Evolutionary conservation across 2,797 vertebrate species (phyloP), one percentile per base, ranked within the genome.

Genomic region (Nyctalus aviator): DNA sequence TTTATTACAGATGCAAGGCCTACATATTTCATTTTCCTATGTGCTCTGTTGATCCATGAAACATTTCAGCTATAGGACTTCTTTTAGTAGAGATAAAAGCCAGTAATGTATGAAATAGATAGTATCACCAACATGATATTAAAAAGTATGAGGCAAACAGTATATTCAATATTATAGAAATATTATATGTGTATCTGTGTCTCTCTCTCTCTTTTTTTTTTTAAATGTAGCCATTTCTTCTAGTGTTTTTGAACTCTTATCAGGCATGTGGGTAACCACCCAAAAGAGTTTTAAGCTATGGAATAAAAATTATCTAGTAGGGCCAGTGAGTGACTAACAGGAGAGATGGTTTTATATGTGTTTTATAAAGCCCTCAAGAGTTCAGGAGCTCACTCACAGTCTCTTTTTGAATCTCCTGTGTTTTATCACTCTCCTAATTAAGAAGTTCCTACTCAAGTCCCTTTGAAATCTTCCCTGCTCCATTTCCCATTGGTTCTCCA

Each of bases 1-100:
- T 98, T 98, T 98, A 97, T 98, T 98, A 97, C 91, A 95, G 68
- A 96, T 97, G 41, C 48, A 95, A 98, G 95, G 93, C 85, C 97
- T 97, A 97, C 35, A 92, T 97, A 97, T 97, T 97, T 94, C 92
- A 95, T 97, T 98, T 98, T 96, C 79, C 90, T 97, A 96, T 84
- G 92, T 93, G 72, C 89, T 97, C 92, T 97, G 84, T 82, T 97
- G 90, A 95, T 98, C 94, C 91, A 85, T 94, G 78, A 89, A 97
- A 96, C 93, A 95, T 50, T 87, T 96, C 18, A 35, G 87, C 72
- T 96, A 79, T 92, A 96, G 62, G 90, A 95, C 91, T 95, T 96
- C 48, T 94, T 97, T 97, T 94, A 96, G 87, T 59, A 93, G 66
- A 95, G 48, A 94, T 97, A 96, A 97, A 75, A 95, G 20, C 82